Evolutionary conservation across 2,888 invertebrate genomes (phyloP).

Genomic region (Drosophila mulleri): DNA sequence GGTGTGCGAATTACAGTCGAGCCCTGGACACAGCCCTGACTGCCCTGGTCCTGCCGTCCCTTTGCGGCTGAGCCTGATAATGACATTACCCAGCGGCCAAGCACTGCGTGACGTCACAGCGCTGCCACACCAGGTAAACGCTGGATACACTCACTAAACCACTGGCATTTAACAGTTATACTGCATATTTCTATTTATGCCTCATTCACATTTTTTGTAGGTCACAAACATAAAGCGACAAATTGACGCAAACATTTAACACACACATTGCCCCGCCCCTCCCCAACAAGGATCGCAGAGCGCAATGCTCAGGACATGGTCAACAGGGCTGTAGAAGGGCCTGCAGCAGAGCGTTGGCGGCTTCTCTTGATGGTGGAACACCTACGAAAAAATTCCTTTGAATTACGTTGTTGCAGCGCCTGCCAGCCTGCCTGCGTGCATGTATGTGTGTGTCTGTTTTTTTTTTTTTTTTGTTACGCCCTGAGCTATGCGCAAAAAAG

Average conservation of each 20-base stretch:
- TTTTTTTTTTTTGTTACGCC: slow-evolving; percentile 47
- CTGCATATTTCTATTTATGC: slow-evolving; percentile 32
- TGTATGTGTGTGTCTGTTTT: slow-evolving; percentile 1
- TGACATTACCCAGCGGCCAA: slow-evolving; percentile 68
- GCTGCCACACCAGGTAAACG: slow-evolving; percentile 56
- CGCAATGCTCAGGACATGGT: slow-evolving; percentile 49
- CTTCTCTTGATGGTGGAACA: slow-evolving; percentile 59
- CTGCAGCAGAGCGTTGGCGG: slow-evolving; percentile 35
- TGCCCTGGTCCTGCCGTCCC: slow-evolving; percentile 26
- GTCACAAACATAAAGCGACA: slow-evolving; percentile 71
- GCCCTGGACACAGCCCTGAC: slow-evolving; percentile 18
- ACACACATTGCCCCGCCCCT: slow-evolving; percentile 37
- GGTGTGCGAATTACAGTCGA: slow-evolving; percentile 53
- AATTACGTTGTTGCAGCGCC: slow-evolving; percentile 57
- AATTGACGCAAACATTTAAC: slow-evolving; percentile 81
- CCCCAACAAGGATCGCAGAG: slow-evolving; percentile 8
- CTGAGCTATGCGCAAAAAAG: slow-evolving; percentile 76
- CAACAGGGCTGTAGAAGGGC: slow-evolving; percentile 48
- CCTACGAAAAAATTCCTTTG: slow-evolving; percentile 76
- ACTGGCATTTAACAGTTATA: slow-evolving; percentile 45
- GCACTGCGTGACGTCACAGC: slow-evolving; percentile 74
- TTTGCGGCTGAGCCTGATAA: slow-evolving; percentile 73
- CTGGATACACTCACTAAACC: slow-evolving; percentile 13
- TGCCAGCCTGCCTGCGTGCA: slow-evolving; percentile 22
- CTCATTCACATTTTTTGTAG: slow-evolving; percentile 61